Base-by-base conservation (phyloP, 2,888 invertebrate species). In the Drosophila setosimentum region DNA sequence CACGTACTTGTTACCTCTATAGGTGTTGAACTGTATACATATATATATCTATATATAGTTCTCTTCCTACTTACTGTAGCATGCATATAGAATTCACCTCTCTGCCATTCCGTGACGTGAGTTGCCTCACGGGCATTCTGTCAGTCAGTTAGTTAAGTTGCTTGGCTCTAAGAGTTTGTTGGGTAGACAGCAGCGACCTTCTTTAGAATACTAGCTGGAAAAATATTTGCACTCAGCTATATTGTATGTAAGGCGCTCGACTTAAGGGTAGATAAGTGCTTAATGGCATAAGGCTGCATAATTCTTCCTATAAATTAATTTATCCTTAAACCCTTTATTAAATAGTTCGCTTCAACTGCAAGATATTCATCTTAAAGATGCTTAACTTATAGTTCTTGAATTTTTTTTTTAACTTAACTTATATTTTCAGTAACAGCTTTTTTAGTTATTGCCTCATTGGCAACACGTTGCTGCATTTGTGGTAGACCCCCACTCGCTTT, bases 1-100 rank as follows among this genome's bases (percentile, higher is more conserved):
- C 87, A 90, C 89, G 90, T 90, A 86, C 83, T 81, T 75, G 76
- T 83, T 87, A 81, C 86, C 86, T 77, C 83, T 76, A 90, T 73
- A 70, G 78, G 88, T 85, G 78, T 74, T 80, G 75, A 78, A 88
- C 88, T 80, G 62, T 82, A 64, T 68, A 59, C 68, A 49, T 54
- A n/a, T 10, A 18, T 37, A 37, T 18, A 40, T 54, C 45, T 57
- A 37, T 18, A 8, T 35, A 42, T n/a, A 37, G 27, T 51, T 57
- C 63, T 62, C 58, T 66, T 76, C 30, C 63, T 72, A 61, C 76
- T 53, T 48, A 51, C 58, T 76, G 48, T 42, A 63, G 45, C 48
- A 63, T 45, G 37, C 63, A 62, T 76, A 73, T 81, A 73, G 59
- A 67, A 71, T 80, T 73, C 68, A 60, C 29, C 50, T 68, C 54